Evolutionary conservation across 2,797 vertebrate species (phyloP), one percentile per base, ranked within the genome.

Genomic region (Clarias platycephalus): DNA sequence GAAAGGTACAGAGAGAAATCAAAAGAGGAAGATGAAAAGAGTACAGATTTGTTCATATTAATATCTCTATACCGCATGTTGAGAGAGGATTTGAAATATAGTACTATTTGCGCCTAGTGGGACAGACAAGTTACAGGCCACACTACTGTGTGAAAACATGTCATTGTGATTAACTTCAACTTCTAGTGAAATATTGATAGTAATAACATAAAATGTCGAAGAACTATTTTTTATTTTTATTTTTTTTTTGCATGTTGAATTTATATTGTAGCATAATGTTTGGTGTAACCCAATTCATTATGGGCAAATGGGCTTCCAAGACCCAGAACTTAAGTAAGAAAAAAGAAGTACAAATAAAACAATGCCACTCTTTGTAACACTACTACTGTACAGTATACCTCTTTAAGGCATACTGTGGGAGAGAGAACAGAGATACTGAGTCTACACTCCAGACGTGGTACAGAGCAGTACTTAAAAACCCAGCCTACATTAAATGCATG

Each of bases 401-500:
- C 76, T 83, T 82, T 80, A 87, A 84, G 71, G 55, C 63, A 66
- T 80, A 70, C 74, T 68, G 31, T 80, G 37, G 9, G 20, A 49
- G 74, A 80, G 18, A 53, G 60, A 58, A 68, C 71, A 83, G 80
- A 80, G 37, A 10, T 4, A 49, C 37, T 40, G 80, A 44, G 66
- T 75, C 77, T 26, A 12, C 71, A 62, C 71, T 85, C 67, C 86
- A 83, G 80, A 81, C 58, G 64, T 66, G 58, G 66, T 68, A 80
- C 22, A 72, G 13, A 71, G 63, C 6, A 22, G 60, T 34, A 81
- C 86, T 79, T 85, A 74, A 85, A 86, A 81, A 40, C 55, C 72
- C 57, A 82, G 75, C 64, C 55, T 68, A 77, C 79, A 87, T 87
- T 83, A 86, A 86, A 85, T 28, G 60, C 67, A 63, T 60, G 70